Conservation (phyloP, 2,797 vertebrate genomes). For the Clarias platycephalus region DNA sequence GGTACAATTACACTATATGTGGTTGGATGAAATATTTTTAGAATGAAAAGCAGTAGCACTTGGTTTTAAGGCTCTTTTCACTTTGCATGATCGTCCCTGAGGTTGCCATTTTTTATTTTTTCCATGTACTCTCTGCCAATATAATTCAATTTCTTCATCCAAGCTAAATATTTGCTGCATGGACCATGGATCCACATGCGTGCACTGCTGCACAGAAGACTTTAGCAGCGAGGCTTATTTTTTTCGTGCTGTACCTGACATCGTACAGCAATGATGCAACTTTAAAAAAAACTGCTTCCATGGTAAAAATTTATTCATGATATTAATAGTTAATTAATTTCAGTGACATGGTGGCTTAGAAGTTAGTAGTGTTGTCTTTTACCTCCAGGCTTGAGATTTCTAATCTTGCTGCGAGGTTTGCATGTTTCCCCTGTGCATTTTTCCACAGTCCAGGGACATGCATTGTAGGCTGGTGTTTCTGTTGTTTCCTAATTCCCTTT, state of each 20-base stretch:
- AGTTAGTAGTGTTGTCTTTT: too few relatives aligned
- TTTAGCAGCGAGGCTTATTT: background rate
- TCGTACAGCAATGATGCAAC: constrained; percentile 12
- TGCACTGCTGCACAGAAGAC: constrained; percentile 32
- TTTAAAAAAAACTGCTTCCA: background rate
- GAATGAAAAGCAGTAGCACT: constrained; percentile 76
- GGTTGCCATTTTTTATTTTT: constrained; percentile 71
- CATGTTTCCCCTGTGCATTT: too few relatives aligned
- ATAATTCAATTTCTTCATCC: constrained; percentile 76
- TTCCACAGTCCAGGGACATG: too few relatives aligned
- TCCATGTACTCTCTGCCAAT: constrained; percentile 71
- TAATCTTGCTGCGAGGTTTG: too few relatives aligned
- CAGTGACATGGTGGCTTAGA: too few relatives aligned
- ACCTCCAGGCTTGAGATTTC: too few relatives aligned
- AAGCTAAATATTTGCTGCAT: constrained; percentile 79
- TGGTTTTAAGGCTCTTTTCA: constrained; percentile 70
- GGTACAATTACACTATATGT: background rate
- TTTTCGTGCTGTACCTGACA: constrained; percentile 24
- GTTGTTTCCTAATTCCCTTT: too few relatives aligned
- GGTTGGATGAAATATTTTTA: background rate
- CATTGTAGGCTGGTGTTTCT: too few relatives aligned
- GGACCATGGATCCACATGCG: constrained; percentile 72
- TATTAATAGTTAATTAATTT: background rate
- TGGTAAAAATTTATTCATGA: background rate
- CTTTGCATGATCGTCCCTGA: constrained; percentile 78